phyloP scores from a whole-genome alignment of 2,797 vertebrate genomes.

The Chelidonichthys spinosus region DNA sequence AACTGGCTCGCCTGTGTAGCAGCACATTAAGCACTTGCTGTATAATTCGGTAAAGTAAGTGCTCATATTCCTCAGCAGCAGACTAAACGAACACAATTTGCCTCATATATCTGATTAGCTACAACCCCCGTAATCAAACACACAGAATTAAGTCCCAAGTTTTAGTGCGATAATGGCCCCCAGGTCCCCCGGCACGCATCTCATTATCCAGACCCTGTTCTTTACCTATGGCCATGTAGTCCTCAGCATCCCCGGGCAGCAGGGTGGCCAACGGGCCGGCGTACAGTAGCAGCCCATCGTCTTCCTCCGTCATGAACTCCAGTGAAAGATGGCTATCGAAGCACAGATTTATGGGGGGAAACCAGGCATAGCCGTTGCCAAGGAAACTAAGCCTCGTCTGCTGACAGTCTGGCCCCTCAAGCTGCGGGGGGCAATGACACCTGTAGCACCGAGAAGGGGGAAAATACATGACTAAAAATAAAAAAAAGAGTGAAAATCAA shows the following conservation, averaged over 20 bases:
- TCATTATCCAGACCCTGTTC: slow-evolving; percentile 51
- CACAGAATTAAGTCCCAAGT: slow-evolving; percentile 59
- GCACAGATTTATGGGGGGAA: slow-evolving; percentile 88
- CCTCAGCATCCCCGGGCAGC: slow-evolving; percentile 81
- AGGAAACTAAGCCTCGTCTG: slow-evolving; percentile 89
- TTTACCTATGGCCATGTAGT: slow-evolving; percentile 90
- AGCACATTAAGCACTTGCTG: slow-evolving; percentile 24
- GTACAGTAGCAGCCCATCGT: slow-evolving; percentile 88
- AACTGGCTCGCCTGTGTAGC: slow-evolving; percentile 16
- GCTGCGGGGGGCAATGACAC: slow-evolving; percentile 87
- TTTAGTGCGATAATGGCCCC: slow-evolving; percentile 30
- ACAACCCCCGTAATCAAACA: slow-evolving; percentile 56
- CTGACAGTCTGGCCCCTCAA: slow-evolving; percentile 90
- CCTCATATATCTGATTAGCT: slow-evolving; percentile 61
- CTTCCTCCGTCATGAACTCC: slow-evolving; percentile 88
- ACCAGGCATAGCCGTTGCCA: slow-evolving; percentile 91
- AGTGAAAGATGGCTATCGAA: slow-evolving; percentile 89
- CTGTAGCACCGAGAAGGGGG: slow-evolving; percentile 69
- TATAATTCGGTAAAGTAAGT: slow-evolving; percentile 21
- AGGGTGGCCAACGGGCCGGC: slow-evolving; percentile 85
- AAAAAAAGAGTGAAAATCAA: slow-evolving; percentile 36
- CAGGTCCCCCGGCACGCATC: slow-evolving; percentile 30
- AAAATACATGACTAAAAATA: neutral
- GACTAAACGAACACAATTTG: slow-evolving; percentile 39
- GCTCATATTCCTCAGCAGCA: slow-evolving; percentile 36